Evolutionary conservation across 1,140 invertebrate genomes (phyloP).

Genomic region (Drosophila aff.): DNA sequence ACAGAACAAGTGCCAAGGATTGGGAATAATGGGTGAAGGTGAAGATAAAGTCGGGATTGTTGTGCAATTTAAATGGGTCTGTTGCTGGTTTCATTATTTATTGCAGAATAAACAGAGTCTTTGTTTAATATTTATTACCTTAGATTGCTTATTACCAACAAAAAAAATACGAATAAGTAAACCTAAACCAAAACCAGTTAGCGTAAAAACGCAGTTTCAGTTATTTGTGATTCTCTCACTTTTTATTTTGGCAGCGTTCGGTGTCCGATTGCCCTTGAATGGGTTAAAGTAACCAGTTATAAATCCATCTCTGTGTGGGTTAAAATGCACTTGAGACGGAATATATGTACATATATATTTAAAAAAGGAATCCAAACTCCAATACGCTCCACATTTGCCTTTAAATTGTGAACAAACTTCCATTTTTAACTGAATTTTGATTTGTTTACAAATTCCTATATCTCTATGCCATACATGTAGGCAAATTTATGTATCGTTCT

Average conservation of each 20-base stretch:
- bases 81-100: conserved; percentile 2
- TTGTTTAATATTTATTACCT: conserved; percentile 22
- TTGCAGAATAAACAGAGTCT: conserved; percentile 11
- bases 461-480: background rate
- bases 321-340: conserved; percentile 22
- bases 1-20: conserved; percentile 26
- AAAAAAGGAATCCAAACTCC: background rate
- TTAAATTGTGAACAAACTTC: background rate
- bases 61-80: conserved; percentile 10
- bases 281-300: conserved; percentile 68
- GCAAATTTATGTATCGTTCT: conserved; percentile 25
- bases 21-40: conserved; percentile 14
- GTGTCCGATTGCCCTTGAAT: conserved; percentile 46
- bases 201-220: conserved; percentile 36
- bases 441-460: conserved; percentile 33
- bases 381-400: background rate
- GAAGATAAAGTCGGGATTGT: conserved; percentile 16
- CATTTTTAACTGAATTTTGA: background rate
- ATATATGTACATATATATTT: background rate
- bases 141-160: conserved; percentile 18
- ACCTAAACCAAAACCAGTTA: conserved; percentile 38
- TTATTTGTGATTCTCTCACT: conserved; percentile 16
- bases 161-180: background rate
- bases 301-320: conserved; percentile 18
- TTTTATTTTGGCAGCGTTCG: conserved; percentile 31